phyloP scores from a whole-genome alignment of 2,888 invertebrate species.

The Amphipyra berbera region DNA sequence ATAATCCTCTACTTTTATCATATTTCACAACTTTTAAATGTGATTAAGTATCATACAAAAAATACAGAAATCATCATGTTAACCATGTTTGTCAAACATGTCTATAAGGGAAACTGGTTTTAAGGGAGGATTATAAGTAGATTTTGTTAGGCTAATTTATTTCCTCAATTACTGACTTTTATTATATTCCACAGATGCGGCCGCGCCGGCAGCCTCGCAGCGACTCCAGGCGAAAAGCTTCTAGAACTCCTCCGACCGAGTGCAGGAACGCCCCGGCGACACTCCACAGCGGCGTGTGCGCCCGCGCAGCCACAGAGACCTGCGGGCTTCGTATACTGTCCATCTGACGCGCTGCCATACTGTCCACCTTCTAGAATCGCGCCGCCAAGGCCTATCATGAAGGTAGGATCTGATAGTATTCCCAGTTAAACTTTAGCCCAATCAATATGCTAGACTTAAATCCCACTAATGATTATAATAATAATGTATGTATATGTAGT shows the following conservation, averaged over 20 bases:
- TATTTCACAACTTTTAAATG: too few relatives aligned
- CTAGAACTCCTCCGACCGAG: conserved; percentile 88
- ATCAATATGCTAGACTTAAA: too few relatives aligned
- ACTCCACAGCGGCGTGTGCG: conserved; percentile 82
- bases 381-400: conserved; percentile 73
- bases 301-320: conserved; percentile 72
- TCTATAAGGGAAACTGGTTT: too few relatives aligned
- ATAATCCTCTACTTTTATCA: too few relatives aligned
- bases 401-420: conserved; percentile 47
- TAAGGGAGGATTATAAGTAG: too few relatives aligned
- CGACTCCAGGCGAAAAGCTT: conserved; percentile 87
- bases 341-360: conserved; percentile 87
- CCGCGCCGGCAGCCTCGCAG: conserved; percentile 86
- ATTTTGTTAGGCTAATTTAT: too few relatives aligned
- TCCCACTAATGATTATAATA: not conserved
- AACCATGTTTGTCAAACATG: too few relatives aligned
- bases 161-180: not conserved
- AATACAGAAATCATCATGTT: too few relatives aligned
- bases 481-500: not conserved
- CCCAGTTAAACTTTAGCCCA: too few relatives aligned
- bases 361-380: conserved; percentile 86
- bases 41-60: too few relatives aligned
- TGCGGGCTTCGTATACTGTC: conserved; percentile 86
- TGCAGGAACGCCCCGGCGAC: conserved; percentile 82
- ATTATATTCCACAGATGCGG: conserved; percentile 74